Evolutionary conservation across 1,140 invertebrate genomes (phyloP), one percentile per base, ranked within the genome.

Genomic region (Calephelis nemesis): DNA sequence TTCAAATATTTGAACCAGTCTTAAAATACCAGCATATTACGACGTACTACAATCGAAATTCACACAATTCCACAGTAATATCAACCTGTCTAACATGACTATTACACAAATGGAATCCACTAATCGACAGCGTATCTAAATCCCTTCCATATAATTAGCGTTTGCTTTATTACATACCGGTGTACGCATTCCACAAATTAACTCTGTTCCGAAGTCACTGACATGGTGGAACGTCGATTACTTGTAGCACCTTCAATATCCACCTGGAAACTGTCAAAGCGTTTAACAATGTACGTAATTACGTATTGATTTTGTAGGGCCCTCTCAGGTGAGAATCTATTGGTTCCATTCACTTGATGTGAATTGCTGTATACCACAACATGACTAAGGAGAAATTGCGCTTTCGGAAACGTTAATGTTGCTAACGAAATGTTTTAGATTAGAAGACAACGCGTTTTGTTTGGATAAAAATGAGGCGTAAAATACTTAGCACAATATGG

Each of bases 281-380:
- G 52, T 54, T 54, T 54, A 54, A 54, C 52, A 54, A 54, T 54
- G 52, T 54, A 30, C 52, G 52, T 54, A 54, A 54, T 54, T 54
- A 30, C 52, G 13, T 54, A 54, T 54, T 54, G 15, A 30, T 54
- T 54, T 30, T 54, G 52, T 30, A 54, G 52, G 15, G 52, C 52
- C 8, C 52, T 54, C 52, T 54, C 52, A 8, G 15, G 19, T 10
- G 52, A 30, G 52, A 19, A 5, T 30, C 15, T 30, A 7, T 30
- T 54, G 50, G 19, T 45, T 45, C 50, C 9, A 52, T 52, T 52
- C 50, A 15, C 6, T 45, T 45, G 42, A 9, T 5, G 15, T 52
- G 13, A 52, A 15, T 30, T 52, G 15, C 50, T 15, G 15, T 15
- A 19, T 52, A 3, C 50, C 13, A 4, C 50, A 52, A 15, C 15